Base-by-base conservation (phyloP, 92 coral and sea anemone genomes). In the Epizoanthus fatuus region DNA sequence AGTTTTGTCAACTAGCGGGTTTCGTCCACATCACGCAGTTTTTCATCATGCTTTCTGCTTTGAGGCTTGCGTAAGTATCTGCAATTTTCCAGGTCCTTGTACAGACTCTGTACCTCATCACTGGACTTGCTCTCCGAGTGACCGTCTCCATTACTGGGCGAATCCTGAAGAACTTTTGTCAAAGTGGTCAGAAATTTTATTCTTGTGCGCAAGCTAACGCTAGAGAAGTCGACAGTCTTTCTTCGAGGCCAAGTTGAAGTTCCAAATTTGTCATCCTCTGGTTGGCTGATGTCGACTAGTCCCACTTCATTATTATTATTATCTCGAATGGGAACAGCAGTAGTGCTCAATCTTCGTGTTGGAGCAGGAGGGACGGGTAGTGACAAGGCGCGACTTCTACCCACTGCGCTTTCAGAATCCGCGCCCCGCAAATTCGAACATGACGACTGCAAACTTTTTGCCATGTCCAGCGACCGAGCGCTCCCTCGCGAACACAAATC, bases 401-500 rank as follows among this genome's bases (percentile, higher is more conserved):
- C 55, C 4, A 5, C n/a, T n/a, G 14, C 22, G 22, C 15, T 14
- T 57, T 76, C 60, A 7, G 17, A 57, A 76, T 58, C 52, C 38
- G 42, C 44, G 0, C 12, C 52, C 25, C 40, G 69, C 25, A 7
- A 42, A n/a, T 15, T 16, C 57, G 79, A 73, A 49, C 62, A 17
- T 54, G 68, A 57, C 39, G 81, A 58, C 49, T 32, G 35, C 10
- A 68, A 75, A 66, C 54, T 17, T 52, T 57, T 57, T n/a, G 68
- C 16, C 1, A 29, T 7, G 37, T 39, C 52, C 20, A 58, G 63
- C 29, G 81, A 76, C 12, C 69, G 55, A 14, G 81, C 37, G 38
- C 81, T 76, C 9, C 81, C 66, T 16, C 68, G 40, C 37, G 81
- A 76, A 59, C 14, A 58, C 39, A 76, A 15, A 76, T 58, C 81